Conservation (phyloP, 2,113 vertebrate species). For the Ascaphus truei region DNA sequence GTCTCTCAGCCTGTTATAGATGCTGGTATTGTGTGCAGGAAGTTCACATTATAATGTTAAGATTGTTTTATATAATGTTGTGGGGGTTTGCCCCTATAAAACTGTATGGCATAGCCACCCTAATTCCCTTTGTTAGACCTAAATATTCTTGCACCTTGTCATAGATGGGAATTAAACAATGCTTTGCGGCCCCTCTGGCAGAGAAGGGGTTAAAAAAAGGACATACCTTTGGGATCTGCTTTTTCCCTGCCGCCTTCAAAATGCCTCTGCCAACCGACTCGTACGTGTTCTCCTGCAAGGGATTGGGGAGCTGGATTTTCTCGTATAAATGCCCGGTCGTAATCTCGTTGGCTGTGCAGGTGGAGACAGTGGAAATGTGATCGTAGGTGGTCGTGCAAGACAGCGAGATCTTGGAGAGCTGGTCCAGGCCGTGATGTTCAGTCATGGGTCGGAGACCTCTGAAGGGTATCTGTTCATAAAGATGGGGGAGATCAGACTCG, state of each 20-base stretch:
- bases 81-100: no score
- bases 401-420: neutral
- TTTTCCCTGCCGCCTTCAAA: conserved; percentile 28
- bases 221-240: conserved; percentile 45
- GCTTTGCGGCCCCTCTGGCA: no score
- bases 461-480: conserved; percentile 53
- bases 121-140: no score
- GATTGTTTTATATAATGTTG: no score
- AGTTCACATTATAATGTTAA: no score
- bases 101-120: no score
- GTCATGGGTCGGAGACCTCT: neutral
- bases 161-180: no score
- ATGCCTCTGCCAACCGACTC: conserved; percentile 22
- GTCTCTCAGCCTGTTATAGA: no score
- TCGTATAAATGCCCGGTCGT: conserved; percentile 31
- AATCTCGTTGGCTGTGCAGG: neutral
- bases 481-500: neutral
- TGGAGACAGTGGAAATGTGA: neutral
- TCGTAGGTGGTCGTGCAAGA: neutral
- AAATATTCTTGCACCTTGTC: no score
- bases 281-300: conserved; percentile 20
- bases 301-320: conserved; percentile 6
- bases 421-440: neutral
- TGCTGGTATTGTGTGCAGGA: no score
- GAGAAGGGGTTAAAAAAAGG: neutral